Base-by-base conservation (phyloP, 2,888 invertebrate species). In the Xiphydria camelus region DNA sequence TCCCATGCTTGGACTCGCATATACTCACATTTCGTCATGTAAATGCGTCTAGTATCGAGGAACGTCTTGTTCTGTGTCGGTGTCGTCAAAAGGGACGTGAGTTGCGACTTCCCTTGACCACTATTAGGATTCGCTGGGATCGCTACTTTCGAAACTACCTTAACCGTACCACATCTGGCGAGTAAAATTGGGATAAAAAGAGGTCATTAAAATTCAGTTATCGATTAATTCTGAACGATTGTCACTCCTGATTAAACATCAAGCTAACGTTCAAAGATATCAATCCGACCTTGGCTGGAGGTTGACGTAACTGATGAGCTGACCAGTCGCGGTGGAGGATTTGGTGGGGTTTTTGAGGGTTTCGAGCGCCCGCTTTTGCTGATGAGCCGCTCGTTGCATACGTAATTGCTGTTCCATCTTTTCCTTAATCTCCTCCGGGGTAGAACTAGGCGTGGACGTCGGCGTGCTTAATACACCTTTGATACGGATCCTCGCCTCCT, bases 341-440 rank as follows among this genome's bases (percentile, higher is more conserved):
- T 63, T 66, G 1, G 65, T 64, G 1, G 75, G 70, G 54, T 61
- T 73, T 41, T 75, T 74, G 3, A 75, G 57, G 10, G 70, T 74
- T 66, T 89, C 89, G 23, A 86, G 64, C 0, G 86, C 86, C 38
- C 91, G 80, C 73, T 93, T 94, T 65, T 94, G 94, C 66, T 93
- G 91, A 76, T 92, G 91, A 0, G 91, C 92, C 15, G 91, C 89
- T 49, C 94, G 78, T 70, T 95, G 95, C 62, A 92, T 81, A 45
- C 91, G 86, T 53, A 95, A 76, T 68, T 94, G 92, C 55, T 91
- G 91, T 66, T 95, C 94, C 87, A 94, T 87, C 75, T 92, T 92
- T 61, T 94, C 93, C 73, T 90, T 91, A 50, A 89, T 84, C 65
- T 91, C 91, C 56, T 87, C 83, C 0, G 87, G 82, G 19, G 83